Evolutionary conservation across 2,888 invertebrate genomes (phyloP), one percentile per base, ranked within the genome.

Genomic region (Andricus curvator): DNA sequence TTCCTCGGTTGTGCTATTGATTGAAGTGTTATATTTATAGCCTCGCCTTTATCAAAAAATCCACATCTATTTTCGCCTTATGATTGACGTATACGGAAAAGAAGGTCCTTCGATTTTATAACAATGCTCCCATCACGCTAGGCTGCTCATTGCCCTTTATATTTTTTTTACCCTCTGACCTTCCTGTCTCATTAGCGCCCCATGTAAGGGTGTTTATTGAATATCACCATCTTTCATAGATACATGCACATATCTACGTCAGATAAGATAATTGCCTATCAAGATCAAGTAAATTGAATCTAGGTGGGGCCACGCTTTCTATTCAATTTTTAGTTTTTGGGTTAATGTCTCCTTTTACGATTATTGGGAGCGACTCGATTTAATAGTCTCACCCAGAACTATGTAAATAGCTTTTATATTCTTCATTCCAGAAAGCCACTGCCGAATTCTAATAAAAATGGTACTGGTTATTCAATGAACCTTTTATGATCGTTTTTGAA

Each of bases 161-260:
- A 33, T 33, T 56, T 51, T 44, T 20, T 9, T 33, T 8, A 37
- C 70, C 51, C 56, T 74, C 33, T 74, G 74, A 74, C 74, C 74
- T 56, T 74, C 74, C 20, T 33, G 29, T 74, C 74, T 56, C 74
- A 29, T 74, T 74, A 56, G 33, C n/a, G 5, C 20, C 20, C 33
- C n/a, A 51, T 56, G 11, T 0, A 37, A 74, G 74, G 74, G 74
- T 74, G 56, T 20, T 74, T 56, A 74, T 74, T 74, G 74, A 74
- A 74, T 74, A 74, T 37, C 74, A 37, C 56, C 33, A 29, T n/a
- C 11, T 33, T 29, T 20, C 51, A 51, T 70, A 25, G 56, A 11
- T 74, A 56, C 33, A 33, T 29, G 13, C 17, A 17, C 56, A 29
- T 33, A 70, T 68, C 22, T 29, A n/a, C 20, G 74, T 51, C 56